Evolutionary conservation across 2,113 vertebrate species (phyloP), one percentile per base, ranked within the genome.

Genomic region (Cololabis saira): DNA sequence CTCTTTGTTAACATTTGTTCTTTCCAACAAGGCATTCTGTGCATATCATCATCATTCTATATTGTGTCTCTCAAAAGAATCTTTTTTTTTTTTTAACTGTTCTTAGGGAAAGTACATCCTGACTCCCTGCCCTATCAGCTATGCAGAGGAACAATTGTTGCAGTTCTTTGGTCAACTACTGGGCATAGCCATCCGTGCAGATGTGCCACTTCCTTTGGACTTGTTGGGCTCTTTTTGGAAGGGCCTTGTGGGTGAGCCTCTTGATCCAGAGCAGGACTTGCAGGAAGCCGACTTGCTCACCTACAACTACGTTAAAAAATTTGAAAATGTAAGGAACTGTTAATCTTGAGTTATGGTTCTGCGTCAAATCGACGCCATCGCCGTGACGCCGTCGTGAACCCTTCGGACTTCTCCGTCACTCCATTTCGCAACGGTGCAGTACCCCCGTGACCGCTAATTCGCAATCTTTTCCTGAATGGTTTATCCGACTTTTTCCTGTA

Each of bases 141-240:
- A 97, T 0, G 94, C 94, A 1, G 98, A 99, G 83, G 98, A 99
- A 78, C 97, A 99, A 92, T 78, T 99, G 22, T 91, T 99, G 73
- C 96, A 99, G 69, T 98, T 99, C 92, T 95, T 99, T 0, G 98
- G 98, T 51, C 97, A 99, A 78, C 88, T 99, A 27, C 86, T 99
- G 71, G 98, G 98, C 3, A 98, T 98, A 0, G 97, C 95, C 9
- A 96, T 99, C 41, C 94, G 98, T 0, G 98, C 97, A 0, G 98
- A 99, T 0, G 95, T 99, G 17, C 98, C 98, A 2, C 95, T 99
- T 50, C 98, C 98, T 1, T 86, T 99, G 74, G 97, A 99, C 81
- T 93, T 99, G 3, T 91, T 98, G 63, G 91, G 95, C 40, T 98
- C 95, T 40, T 98, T 99, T 87, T 99, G 98, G 98, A 99, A 98